These are phyloP conservation scores for Pachycephala philippinensis DNA, from an alignment of 2,113 vertebrate species.

Conservation along the genomic window DNA sequence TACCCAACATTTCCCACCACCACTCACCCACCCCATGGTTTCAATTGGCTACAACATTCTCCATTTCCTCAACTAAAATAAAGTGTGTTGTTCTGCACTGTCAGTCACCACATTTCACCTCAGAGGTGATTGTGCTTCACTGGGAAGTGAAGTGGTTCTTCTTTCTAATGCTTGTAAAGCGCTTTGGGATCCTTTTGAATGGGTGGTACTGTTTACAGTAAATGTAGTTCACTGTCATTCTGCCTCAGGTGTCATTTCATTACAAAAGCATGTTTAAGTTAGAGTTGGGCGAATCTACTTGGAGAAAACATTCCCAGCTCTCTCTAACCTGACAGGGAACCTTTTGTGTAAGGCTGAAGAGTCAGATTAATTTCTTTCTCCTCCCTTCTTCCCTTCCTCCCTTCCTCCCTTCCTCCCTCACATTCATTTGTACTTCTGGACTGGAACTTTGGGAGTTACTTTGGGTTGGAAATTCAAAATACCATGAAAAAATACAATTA, in stretches of 20 bases:
- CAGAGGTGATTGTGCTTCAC: conserved; percentile 44
- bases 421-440: background rate
- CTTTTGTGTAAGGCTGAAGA: background rate
- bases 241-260: background rate
- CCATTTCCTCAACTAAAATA: conserved; percentile 55
- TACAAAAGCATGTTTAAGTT: conserved; percentile 46
- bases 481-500: background rate
- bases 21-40: conserved; percentile 63
- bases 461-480: background rate
- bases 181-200: conserved; percentile 67
- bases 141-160: conserved; percentile 47
- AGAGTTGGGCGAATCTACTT: conserved; percentile 57
- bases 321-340: background rate
- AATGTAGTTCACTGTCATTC: background rate
- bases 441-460: background rate
- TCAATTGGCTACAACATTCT: conserved; percentile 66
- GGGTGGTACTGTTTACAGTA: background rate
- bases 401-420: background rate
- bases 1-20: conserved; percentile 55
- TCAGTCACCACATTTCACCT: conserved; percentile 48
- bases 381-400: background rate
- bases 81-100: conserved; percentile 41
- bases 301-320: background rate
- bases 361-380: background rate
- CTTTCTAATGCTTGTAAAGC: conserved; percentile 61